A percentile compares a stretch with the other conserved stretches of the same genome.
Conservation (phyloP, 2,113 vertebrate species). For the Phyllostomus discolor region DNA sequence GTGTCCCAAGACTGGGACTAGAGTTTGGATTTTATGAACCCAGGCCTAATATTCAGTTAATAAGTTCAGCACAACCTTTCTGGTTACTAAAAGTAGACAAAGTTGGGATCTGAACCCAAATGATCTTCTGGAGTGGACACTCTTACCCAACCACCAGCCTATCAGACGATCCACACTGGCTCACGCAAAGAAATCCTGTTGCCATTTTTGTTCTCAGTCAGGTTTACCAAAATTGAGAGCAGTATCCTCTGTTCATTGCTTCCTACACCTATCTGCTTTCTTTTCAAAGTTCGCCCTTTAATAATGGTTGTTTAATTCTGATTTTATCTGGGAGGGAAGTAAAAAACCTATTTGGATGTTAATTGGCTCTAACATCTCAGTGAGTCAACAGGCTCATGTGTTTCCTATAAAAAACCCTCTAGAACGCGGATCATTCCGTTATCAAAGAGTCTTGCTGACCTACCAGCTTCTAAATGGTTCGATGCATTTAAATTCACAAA, state of each 20-base stretch:
- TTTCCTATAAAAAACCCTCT: conserved; percentile 6
- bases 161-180: neutral
- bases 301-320: neutral
- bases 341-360: neutral
- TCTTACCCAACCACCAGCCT: neutral
- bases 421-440: neutral
- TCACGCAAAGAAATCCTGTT: neutral
- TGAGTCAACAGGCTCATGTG: neutral
- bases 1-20: neutral
- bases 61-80: neutral
- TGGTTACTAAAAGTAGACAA: neutral
- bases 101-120: neutral
- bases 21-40: neutral
- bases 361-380: neutral
- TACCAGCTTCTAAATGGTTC: neutral
- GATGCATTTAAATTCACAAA: neutral
- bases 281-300: neutral
- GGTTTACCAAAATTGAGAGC: neutral
- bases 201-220: neutral
- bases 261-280: neutral
- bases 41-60: neutral
- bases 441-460: conserved; percentile 1
- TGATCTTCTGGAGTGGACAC: neutral
- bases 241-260: neutral
- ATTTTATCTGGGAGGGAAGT: neutral